Evolutionary conservation across 2,888 invertebrate genomes (phyloP).

Genomic region (Drosophila dives): DNA sequence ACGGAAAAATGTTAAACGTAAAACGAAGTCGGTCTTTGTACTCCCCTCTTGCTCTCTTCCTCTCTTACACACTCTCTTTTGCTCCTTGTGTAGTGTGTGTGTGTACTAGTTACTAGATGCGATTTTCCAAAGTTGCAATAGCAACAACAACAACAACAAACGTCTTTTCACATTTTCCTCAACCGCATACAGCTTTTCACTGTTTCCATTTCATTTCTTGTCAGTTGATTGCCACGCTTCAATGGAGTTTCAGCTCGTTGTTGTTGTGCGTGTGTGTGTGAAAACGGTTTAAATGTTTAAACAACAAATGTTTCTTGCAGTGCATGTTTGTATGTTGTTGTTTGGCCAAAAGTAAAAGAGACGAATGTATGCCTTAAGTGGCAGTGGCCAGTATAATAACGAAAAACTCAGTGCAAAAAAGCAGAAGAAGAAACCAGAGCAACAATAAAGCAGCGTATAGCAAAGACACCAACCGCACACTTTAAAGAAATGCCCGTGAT

Average conservation of each 20-base stretch:
- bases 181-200: slow-evolving; percentile 62
- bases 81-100: slow-evolving; percentile 22
- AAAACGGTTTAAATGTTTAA: slow-evolving; percentile 27
- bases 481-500: slow-evolving; percentile 75
- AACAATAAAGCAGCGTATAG: slow-evolving; percentile 17
- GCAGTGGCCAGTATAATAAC: slow-evolving; percentile 19
- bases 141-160: slow-evolving; percentile 8
- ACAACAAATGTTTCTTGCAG: neutral
- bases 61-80: slow-evolving; percentile 12
- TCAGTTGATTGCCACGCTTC: slow-evolving; percentile 81
- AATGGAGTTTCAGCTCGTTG: slow-evolving; percentile 77
- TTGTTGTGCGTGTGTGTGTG: slow-evolving; percentile 25
- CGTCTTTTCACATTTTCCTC: slow-evolving; percentile 50
- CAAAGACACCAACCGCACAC: slow-evolving; percentile 44
- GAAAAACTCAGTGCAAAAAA: slow-evolving; percentile 4
- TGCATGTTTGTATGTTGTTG: slow-evolving; percentile 5
- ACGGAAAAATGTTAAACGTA: slow-evolving; percentile 36
- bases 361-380: slow-evolving; percentile 5
- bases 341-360: slow-evolving; percentile 15
- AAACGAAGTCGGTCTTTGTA: slow-evolving; percentile 25
- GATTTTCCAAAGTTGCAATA: slow-evolving; percentile 30
- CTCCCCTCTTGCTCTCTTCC: neutral
- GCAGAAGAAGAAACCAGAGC: slow-evolving; percentile 4
- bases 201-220: slow-evolving; percentile 34
- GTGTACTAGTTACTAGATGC: slow-evolving; percentile 11